phyloP scores from a whole-genome alignment of 2,797 vertebrate genomes.

The Leptatherina wallacei region DNA sequence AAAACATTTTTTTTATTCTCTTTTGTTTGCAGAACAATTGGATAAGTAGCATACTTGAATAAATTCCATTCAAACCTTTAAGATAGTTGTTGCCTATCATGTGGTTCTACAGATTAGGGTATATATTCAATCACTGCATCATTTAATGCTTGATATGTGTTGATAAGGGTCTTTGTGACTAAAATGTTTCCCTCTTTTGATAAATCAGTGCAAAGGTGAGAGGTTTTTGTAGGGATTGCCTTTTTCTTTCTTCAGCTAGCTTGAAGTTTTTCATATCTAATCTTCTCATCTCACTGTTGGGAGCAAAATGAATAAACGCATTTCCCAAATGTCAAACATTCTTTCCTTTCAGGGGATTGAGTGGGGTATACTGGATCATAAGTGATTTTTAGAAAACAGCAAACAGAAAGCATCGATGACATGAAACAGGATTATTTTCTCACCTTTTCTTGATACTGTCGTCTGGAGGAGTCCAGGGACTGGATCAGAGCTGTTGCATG shows the following conservation, averaged over 20 bases:
- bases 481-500: constrained; percentile 97
- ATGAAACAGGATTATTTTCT: constrained; percentile 41
- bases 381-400: not conserved
- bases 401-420: constrained; percentile 8
- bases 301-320: not conserved
- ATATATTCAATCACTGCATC: not conserved
- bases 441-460: constrained; percentile 98
- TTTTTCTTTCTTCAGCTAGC: not conserved
- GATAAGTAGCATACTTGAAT: not conserved
- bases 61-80: not conserved
- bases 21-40: not conserved
- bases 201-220: not conserved
- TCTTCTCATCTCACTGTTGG: not conserved
- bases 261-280: not conserved
- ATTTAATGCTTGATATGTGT: not conserved
- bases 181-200: not conserved
- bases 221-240: not conserved
- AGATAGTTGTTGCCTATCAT: not conserved
- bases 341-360: constrained; percentile 12
- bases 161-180: not conserved
- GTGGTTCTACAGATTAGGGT: not conserved
- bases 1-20: not conserved
- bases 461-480: constrained; percentile 93
- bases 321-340: constrained; percentile 3
- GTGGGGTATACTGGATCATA: not conserved